phyloP scores from a whole-genome alignment of 2,888 invertebrate genomes.

The Thelaira solivaga region DNA sequence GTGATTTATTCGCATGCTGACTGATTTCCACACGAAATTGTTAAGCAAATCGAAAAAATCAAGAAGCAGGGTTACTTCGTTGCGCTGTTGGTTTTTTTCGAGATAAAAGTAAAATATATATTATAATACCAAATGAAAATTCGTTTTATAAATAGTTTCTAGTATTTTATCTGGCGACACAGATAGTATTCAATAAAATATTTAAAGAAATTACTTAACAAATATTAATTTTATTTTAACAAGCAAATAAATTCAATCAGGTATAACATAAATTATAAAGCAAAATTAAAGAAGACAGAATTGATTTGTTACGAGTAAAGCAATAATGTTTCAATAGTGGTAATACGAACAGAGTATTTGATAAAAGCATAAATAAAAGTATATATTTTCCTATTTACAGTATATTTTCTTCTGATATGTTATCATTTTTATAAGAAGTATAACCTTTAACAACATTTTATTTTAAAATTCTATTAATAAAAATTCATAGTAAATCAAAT shows the following conservation, averaged over 20 bases:
- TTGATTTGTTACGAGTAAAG: conserved; percentile 41
- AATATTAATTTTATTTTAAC: conserved; percentile 48
- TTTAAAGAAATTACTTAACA: conserved; percentile 53
- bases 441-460: conserved; percentile 31
- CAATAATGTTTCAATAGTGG: not conserved
- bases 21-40: too few species aligned
- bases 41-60: too few species aligned
- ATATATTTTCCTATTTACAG: conserved; percentile 66
- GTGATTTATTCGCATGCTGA: too few species aligned
- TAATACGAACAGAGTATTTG: conserved; percentile 28
- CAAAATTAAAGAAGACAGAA: conserved; percentile 40
- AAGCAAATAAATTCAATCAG: conserved; percentile 47
- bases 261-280: conserved; percentile 29
- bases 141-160: too few species aligned
- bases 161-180: too few species aligned
- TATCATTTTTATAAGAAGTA: conserved; percentile 24
- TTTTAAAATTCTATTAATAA: conserved; percentile 35
- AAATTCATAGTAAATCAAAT: conserved; percentile 50
- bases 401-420: conserved; percentile 23
- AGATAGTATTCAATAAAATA: too few species aligned
- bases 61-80: too few species aligned
- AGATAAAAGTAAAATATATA: too few species aligned
- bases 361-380: conserved; percentile 53
- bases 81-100: too few species aligned
- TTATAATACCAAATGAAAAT: too few species aligned